Base-by-base conservation (phyloP, 2,888 invertebrate genomes). In the Tineola bisselliella region DNA sequence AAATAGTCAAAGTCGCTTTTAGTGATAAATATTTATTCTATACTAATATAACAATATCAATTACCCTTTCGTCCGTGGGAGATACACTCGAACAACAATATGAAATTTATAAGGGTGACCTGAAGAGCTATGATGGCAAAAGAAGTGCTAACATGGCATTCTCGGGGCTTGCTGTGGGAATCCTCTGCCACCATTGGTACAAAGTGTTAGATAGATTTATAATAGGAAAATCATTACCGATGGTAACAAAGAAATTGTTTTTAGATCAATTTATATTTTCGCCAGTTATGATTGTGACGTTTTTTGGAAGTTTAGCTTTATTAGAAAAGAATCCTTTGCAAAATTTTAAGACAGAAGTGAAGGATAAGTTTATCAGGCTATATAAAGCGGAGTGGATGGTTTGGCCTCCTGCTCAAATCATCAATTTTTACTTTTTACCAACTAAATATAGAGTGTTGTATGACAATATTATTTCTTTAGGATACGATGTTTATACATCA, bases 321-420 rank as follows among this genome's bases (percentile, higher is more conserved):
- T 82, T 96, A 63, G 95, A 97, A 81, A 82, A 88, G 8, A 84
- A 89, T 64, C 88, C 90, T 0, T 71, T 86, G 48, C 71, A 88
- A 13, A 91, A 93, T 70, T 90, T 95, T 62, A 88, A 89, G 67
- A 78, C 88, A 33, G 95, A 95, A 79, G 87, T 95, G 11, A 89
- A 86, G 66, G 82, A 89, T 17, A 97, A 97, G 77, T 94, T 94
- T 52, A 83, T 90, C 73, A 90, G 89, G 65, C 80, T 98, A 30
- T 97, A 96, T 72, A 82, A 90, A 15, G 96, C 96, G 0, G 98
- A 98, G 75, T 97, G 96, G 94, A 81, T 95, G 64, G 90, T 98
- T 6, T 98, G 98, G 97, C 97, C 98, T 0, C 94, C 95, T 0
- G 97, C 97, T 0, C 98, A 98, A 79, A 84, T 96, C 48, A 88